Evolutionary conservation across 1,140 invertebrate species (phyloP), one percentile per base, ranked within the genome.

Genomic region (Drosophila sp.): DNA sequence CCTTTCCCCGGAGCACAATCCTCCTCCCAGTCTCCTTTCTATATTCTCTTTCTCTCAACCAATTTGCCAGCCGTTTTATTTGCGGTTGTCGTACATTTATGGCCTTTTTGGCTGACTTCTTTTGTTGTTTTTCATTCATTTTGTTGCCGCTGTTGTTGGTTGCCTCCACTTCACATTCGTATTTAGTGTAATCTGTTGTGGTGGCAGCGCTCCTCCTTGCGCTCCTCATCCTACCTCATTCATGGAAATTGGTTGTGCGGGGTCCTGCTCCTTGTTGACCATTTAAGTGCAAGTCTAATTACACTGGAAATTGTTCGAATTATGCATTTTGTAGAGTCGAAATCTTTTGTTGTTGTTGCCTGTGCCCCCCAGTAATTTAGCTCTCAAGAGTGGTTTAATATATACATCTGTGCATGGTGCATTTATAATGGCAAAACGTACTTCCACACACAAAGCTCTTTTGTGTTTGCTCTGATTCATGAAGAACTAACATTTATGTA

Each of bases 61-160:
- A 87, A 89, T 89, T 87, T 87, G 84, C 84, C 70, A 79, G 70
- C 79, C 83, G 81, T 87, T 87, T 87, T 86, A 86, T 86, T 86
- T 86, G 82, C 83, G 83, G 82, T 86, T 86, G 83, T 87, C 66
- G 82, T 79, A 87, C 82, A 86, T 86, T 86, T 79, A 86, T 73
- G 76, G 73, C 44, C 73, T 61, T 38, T 47, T 29, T 60, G 38
- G 33, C 58, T 71, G 32, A 60, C 23, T 23, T 17, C 40, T 25
- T 27, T 64, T 68, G 25, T 60, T 44, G 33, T 56, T 40, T 57
- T 54, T 68, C 40, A 60, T 61, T 70, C 41, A 17, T 29, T 33
- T 44, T 11, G 32, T 64, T 66, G 68, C 62, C 71, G 60, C 35
- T 63, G 44, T 40, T 62, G 66, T 71, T 73, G 68, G 66, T 72